Base-by-base conservation (phyloP, 2,797 vertebrate genomes). In the Enteromius paludinosus region DNA sequence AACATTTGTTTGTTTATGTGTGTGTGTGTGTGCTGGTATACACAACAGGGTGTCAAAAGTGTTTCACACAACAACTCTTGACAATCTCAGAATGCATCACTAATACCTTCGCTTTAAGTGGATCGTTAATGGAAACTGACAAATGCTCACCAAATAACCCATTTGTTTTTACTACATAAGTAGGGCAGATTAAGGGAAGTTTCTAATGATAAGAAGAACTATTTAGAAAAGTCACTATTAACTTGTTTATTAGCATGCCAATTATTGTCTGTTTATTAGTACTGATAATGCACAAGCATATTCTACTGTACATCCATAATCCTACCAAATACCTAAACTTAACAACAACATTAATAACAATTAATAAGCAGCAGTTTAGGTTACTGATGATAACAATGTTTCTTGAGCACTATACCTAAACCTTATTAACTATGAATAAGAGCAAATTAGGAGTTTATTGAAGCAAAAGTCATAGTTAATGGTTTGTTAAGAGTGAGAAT, bases 41-140 rank as follows among this genome's bases (percentile, higher is more conserved):
- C 78, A 83, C 69, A 65, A 83, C 73, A 79, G 78, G 6, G 62
- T 81, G 69, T 85, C 81, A 86, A 88, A 82, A 54, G 47, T 81
- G 68, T 86, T 86, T 81, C 56, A 82, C 47, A 81, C n/a, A 81
- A 84, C 73, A 72, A 83, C 84, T 82, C 52, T 77, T 78, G 64
- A 78, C 82, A 86, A 74, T 80, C 79, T 65, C 68, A 81, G 80
- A 73, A 81, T 81, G 54, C 59, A 70, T 80, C 47, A 38, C 14
- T 81, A 79, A 84, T 83, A 83, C 80, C 76, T 86, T 83, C 70
- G 30, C 78, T 87, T 85, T 84, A 86, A 87, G 86, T 73, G 79
- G 83, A 65, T 72, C 2, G 54, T 86, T 83, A 81, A 84, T 77
- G 81, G 56, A 86, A 81, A 75, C 79, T 3, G 80, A 82, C 76